These are phyloP conservation scores for Syngnathus rostellatus DNA, from an alignment of 2,797 vertebrate species.

Conservation along the genomic window DNA sequence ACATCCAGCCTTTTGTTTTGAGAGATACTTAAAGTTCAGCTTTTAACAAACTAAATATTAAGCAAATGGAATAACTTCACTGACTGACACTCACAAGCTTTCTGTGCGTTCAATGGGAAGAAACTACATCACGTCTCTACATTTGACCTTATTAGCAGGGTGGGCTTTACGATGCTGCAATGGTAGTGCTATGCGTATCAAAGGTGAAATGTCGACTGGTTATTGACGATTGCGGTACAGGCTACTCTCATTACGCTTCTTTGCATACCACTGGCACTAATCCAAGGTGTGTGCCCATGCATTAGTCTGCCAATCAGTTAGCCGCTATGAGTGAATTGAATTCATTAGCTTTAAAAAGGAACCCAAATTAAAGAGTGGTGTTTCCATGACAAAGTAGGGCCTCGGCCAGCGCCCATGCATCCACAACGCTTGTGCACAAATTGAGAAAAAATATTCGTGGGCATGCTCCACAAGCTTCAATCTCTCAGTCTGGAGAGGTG, in stretches of 20 bases:
- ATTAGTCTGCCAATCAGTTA: slow-evolving; percentile 3
- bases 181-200: not conserved
- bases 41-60: not conserved
- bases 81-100: not conserved
- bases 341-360: slow-evolving; percentile 44
- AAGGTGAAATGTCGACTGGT: slow-evolving; percentile 8
- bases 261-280: slow-evolving; percentile 18
- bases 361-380: slow-evolving; percentile 58
- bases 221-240: slow-evolving; percentile 23
- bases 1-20: not conserved
- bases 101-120: not conserved
- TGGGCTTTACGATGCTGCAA: not conserved
- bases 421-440: slow-evolving; percentile 51
- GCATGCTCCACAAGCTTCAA: slow-evolving; percentile 53
- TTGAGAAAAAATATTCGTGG: slow-evolving; percentile 61
- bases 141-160: not conserved
- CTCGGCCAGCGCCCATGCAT: slow-evolving; percentile 40
- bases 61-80: not conserved
- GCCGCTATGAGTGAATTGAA: slow-evolving; percentile 25
- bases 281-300: slow-evolving; percentile 2
- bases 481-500: slow-evolving; percentile 35
- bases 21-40: not conserved
- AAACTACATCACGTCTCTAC: not conserved
- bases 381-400: slow-evolving; percentile 67
- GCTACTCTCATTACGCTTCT: slow-evolving; percentile 17